Evolutionary conservation across 2,797 vertebrate species (phyloP).

Genomic region (Argya squamiceps): DNA sequence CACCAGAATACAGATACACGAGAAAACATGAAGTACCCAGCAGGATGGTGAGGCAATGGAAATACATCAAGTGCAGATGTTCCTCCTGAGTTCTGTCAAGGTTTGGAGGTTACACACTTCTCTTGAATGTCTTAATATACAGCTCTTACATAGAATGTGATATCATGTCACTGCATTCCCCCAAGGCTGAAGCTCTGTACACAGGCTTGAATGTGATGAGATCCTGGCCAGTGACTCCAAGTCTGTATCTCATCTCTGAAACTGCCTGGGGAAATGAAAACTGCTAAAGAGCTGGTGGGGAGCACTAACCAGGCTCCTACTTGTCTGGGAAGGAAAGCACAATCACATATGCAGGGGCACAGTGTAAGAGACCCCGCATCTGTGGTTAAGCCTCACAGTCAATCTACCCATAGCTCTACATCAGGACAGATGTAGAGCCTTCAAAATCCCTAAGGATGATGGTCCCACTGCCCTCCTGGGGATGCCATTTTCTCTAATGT

Average conservation of each 20-base stretch:
- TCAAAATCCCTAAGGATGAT: background rate
- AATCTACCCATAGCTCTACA: background rate
- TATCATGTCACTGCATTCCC: background rate
- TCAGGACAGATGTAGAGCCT: background rate
- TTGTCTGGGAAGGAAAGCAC: background rate
- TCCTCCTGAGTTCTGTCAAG: background rate
- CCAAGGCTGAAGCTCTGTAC: background rate
- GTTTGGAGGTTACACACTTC: background rate
- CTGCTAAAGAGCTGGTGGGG: background rate
- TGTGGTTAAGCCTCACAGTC: background rate
- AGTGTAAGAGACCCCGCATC: accelerated
- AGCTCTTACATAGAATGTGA: background rate
- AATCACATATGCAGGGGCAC: background rate
- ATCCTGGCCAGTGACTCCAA: background rate
- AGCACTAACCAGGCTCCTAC: background rate
- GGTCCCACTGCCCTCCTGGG: background rate
- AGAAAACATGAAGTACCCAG: background rate
- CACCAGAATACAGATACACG: background rate
- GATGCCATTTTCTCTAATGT: background rate
- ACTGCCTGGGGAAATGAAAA: background rate
- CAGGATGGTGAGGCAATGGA: background rate
- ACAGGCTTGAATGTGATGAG: accelerated
- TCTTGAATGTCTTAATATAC: background rate
- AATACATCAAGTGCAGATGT: background rate
- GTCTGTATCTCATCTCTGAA: background rate